Evolutionary conservation across 2,113 vertebrate genomes (phyloP).

Genomic region (Oxygymnocypris stewartii): DNA sequence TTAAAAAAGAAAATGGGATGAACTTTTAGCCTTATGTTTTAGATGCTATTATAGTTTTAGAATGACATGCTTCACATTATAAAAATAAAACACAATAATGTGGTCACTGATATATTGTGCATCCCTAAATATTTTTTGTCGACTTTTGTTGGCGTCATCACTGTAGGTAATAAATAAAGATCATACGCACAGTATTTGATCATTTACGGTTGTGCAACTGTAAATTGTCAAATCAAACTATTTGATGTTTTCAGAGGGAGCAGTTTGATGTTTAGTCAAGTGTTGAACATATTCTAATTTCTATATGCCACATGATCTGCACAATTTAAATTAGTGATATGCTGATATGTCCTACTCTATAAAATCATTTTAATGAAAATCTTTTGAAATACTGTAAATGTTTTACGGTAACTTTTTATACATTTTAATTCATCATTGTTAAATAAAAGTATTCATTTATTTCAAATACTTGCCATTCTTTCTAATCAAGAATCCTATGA

Average conservation of each 20-base stretch:
- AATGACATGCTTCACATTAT: background rate
- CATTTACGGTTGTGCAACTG: background rate
- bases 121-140: constrained; percentile 10
- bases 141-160: background rate
- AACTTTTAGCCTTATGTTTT: background rate
- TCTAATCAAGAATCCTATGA: background rate
- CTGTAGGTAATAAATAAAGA: background rate
- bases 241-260: background rate
- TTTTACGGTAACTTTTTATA: background rate
- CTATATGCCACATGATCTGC: background rate
- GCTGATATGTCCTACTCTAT: background rate
- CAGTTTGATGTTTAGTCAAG: background rate
- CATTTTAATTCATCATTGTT: background rate
- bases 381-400: background rate
- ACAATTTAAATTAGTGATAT: background rate
- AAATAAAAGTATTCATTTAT: background rate
- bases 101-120: background rate
- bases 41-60: background rate
- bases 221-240: background rate
- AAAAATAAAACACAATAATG: background rate
- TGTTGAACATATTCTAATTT: background rate
- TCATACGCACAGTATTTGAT: background rate
- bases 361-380: no score
- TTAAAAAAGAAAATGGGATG: no score
- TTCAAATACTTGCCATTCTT: background rate